phyloP scores from a whole-genome alignment of 2,113 vertebrate species.

The Colinus virginianus region DNA sequence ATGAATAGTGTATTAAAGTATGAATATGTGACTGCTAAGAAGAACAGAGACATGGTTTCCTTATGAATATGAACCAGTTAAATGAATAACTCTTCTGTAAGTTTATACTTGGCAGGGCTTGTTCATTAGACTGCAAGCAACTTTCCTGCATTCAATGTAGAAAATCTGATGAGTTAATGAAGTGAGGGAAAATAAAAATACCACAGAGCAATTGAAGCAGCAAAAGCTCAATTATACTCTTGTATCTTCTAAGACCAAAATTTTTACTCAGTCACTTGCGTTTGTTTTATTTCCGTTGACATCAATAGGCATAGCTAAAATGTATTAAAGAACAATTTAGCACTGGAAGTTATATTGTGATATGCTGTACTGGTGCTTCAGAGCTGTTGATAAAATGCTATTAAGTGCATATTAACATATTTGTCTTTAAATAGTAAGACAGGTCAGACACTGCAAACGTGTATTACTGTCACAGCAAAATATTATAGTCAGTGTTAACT shows the following conservation, averaged over 20 bases:
- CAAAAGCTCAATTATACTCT: slow-evolving; percentile 32
- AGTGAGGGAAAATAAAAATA: slow-evolving; percentile 33
- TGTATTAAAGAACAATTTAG: not conserved
- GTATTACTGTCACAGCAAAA: not conserved
- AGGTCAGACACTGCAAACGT: not conserved
- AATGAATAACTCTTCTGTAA: slow-evolving; percentile 49
- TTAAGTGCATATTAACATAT: not conserved
- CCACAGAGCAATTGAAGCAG: not conserved
- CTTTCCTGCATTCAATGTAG: slow-evolving; percentile 9
- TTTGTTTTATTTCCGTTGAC: not conserved
- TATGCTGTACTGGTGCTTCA: not conserved
- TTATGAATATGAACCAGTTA: slow-evolving; percentile 36
- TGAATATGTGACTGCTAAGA: slow-evolving; percentile 33
- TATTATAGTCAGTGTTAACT: not conserved
- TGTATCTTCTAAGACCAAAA: slow-evolving; percentile 8
- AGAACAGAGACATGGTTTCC: not conserved
- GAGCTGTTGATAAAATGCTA: not conserved
- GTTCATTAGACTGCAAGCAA: slow-evolving; percentile 44
- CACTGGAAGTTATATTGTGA: not conserved
- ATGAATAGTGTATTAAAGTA: slow-evolving; percentile 56
- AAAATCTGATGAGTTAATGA: slow-evolving; percentile 23
- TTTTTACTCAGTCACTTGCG: not conserved
- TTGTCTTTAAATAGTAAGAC: not conserved
- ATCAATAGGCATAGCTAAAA: not conserved
- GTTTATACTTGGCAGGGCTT: slow-evolving; percentile 29